Conservation (phyloP, 2,113 vertebrate genomes). For the Noctilio leporinus region DNA sequence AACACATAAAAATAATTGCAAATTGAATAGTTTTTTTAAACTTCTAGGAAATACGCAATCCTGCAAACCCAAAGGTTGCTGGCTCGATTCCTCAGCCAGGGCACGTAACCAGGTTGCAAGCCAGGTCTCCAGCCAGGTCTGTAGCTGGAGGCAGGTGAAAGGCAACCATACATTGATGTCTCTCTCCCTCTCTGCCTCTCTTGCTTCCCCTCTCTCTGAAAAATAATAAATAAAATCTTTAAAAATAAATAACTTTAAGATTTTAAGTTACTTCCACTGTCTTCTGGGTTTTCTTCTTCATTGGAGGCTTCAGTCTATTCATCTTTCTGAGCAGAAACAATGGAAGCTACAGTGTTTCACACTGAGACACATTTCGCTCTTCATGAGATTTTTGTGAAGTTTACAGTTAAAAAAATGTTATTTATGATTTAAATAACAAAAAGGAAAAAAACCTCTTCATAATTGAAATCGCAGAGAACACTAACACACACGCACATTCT, state of each 20-base stretch:
- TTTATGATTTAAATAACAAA: neutral
- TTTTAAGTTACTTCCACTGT: slow-evolving; percentile 90
- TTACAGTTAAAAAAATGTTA: slow-evolving; percentile 54
- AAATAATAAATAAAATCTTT: too few species aligned
- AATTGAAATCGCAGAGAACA: neutral
- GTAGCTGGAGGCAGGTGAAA: too few species aligned
- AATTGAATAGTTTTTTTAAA: neutral
- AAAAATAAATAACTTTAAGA: too few species aligned
- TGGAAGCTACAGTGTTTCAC: slow-evolving; percentile 91
- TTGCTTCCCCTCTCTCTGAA: too few species aligned
- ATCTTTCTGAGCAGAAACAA: slow-evolving; percentile 91
- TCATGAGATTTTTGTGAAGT: slow-evolving; percentile 87
- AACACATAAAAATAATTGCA: neutral
- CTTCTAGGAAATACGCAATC: neutral
- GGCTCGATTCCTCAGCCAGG: too few species aligned
- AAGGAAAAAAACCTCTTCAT: neutral
- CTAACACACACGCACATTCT: neutral
- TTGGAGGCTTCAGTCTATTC: slow-evolving; percentile 88
- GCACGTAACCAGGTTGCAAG: too few species aligned
- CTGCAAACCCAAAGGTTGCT: too few species aligned
- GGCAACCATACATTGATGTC: too few species aligned
- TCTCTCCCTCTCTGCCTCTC: too few species aligned
- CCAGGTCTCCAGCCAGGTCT: too few species aligned
- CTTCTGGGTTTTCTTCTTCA: slow-evolving; percentile 95
- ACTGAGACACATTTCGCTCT: slow-evolving; percentile 91